Evolutionary conservation across 37 sponge, comb jelly and placozoan species (phyloP), one percentile per base, ranked within the genome.

Genomic region (Theonella swinhoei): DNA sequence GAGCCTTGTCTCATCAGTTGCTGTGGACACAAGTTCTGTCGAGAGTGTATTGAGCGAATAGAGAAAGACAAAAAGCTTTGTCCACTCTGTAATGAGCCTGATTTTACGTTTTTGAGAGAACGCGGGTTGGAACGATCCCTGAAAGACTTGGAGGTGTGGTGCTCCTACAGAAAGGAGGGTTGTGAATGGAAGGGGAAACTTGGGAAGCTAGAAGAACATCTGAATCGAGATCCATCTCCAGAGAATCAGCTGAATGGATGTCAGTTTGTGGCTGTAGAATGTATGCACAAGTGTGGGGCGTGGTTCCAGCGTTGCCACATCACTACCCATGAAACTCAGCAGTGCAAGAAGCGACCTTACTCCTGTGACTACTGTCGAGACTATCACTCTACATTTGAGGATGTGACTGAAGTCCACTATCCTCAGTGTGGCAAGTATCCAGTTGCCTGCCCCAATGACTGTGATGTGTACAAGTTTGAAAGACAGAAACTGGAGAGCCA

Each of bases 171-270:
- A 1, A 20, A 67, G 5, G 59, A 68, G 26, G 85, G 85, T 19
- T 85, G 85, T 70, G 11, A 37, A 26, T 85, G 85, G 85, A 85
- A 59, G 22, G 85, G 85, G n/a, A 22, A 64, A 26, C 64, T 83
- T 28, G 71, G 40, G 31, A 35, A 39, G 26, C 29, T 65, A 22
- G 75, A 74, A 0, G 32, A 60, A 7, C 83, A 83, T 38, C 41
- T 83, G 66, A 65, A 80, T 42, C 5, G 1, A 22, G 32, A 68
- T 8, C 35, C 66, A 20, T 26, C 66, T 65, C 20, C 79, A 5
- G 37, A 36, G 3, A 39, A 38, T 8, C 14, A 78, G 20, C 67
- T 73, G 19, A 39, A 64, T 17, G 67, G 42, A 3, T 83, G 83
- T 42, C 43, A 26, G 42, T 75, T 66, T 75, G 42, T 29, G 30